Conservation (phyloP, 1,140 invertebrate species). For the Drosophila serrata region DNA sequence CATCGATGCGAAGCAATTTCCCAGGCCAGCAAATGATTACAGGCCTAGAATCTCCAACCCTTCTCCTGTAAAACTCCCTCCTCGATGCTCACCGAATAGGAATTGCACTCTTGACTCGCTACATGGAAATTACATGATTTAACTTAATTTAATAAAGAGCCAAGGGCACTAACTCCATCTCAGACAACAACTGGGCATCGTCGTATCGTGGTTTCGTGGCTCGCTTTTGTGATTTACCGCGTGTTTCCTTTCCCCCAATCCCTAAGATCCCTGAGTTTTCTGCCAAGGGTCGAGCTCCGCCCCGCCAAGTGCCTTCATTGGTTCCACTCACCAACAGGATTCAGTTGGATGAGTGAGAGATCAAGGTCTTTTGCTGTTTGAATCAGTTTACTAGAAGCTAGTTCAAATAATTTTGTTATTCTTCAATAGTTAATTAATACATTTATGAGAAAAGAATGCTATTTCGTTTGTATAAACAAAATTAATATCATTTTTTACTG, state of each 20-base stretch:
- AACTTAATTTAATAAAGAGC: conserved; percentile 84
- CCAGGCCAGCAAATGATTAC: conserved; percentile 60
- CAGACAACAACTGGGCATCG: conserved; percentile 13
- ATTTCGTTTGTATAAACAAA: background rate
- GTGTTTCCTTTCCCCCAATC: conserved; percentile 29
- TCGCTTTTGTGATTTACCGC: conserved; percentile 80
- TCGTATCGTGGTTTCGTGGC: conserved; percentile 59
- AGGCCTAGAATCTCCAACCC: conserved; percentile 24
- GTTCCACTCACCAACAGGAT: conserved; percentile 13
- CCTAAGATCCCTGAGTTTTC: background rate
- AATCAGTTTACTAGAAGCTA: background rate
- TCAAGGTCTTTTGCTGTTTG: background rate
- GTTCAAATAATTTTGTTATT: background rate
- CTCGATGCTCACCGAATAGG: conserved; percentile 43
- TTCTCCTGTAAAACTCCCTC: conserved; percentile 31
- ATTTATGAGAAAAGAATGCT: background rate
- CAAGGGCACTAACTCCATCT: conserved; percentile 61
- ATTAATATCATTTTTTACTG: background rate
- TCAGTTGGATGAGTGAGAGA: conserved; percentile 1
- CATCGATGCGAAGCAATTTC: conserved; percentile 57
- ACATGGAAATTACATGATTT: conserved; percentile 83
- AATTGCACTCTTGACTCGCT: conserved; percentile 79
- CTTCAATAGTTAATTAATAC: too few relatives aligned
- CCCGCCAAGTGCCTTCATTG: conserved; percentile 12
- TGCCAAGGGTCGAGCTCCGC: conserved; percentile 29